Evolutionary conservation across 2,797 vertebrate species (phyloP).

Genomic region (Hirundo rustica): DNA sequence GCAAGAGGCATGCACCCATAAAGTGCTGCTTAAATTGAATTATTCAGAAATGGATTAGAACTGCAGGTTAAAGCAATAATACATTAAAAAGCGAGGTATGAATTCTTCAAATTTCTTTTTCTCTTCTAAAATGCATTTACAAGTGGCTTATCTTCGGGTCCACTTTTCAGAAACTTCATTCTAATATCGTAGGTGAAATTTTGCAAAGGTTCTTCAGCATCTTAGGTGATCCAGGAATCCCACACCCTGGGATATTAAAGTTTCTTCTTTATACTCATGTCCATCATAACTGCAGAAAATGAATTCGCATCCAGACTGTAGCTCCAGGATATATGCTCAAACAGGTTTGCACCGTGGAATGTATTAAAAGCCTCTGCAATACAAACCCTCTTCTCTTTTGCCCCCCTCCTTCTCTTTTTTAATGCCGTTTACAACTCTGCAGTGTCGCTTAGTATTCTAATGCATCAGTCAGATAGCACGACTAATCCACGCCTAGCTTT

Average conservation of each 20-base stretch:
- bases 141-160: constrained; percentile 43
- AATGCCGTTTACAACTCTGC: constrained; percentile 77
- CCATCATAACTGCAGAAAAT: constrained; percentile 47
- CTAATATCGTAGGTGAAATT: constrained; percentile 49
- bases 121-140: constrained; percentile 58
- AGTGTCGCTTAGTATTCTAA: constrained; percentile 74
- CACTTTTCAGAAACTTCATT: constrained; percentile 69
- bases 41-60: constrained; percentile 57
- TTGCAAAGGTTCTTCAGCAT: constrained; percentile 67
- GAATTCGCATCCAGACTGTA: constrained; percentile 35
- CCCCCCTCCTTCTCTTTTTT: neutral
- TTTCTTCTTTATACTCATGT: constrained; percentile 74
- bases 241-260: constrained; percentile 72
- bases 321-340: constrained; percentile 63
- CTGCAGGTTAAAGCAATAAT: constrained; percentile 67
- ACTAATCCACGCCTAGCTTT: constrained; percentile 70
- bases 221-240: constrained; percentile 54
- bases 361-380: constrained; percentile 70
- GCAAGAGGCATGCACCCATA: constrained; percentile 58
- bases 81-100: constrained; percentile 52
- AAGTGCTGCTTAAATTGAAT: constrained; percentile 52
- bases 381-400: constrained; percentile 43
- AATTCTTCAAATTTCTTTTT: constrained; percentile 61
- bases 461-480: constrained; percentile 63
- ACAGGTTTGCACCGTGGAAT: constrained; percentile 71